Conservation (phyloP, 2,113 vertebrate genomes). For the Eulemur rufifrons region DNA sequence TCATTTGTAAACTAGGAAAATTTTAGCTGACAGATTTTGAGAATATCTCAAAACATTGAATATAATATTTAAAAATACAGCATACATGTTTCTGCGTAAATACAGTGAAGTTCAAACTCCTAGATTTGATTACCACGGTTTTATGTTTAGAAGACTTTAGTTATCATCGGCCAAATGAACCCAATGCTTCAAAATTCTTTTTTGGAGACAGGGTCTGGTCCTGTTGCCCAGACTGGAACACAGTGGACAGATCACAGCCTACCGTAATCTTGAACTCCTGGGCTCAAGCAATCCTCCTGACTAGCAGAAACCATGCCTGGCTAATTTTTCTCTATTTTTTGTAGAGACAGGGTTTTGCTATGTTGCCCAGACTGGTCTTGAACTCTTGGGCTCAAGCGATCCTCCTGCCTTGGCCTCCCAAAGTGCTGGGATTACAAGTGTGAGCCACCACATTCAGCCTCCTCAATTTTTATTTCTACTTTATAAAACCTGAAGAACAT, state of each 20-base stretch:
- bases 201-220: too few relatives aligned
- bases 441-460: too few relatives aligned
- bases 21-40: neutral
- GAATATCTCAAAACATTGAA: neutral
- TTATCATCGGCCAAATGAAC: neutral
- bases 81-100: neutral
- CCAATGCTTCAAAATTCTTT: neutral
- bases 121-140: neutral
- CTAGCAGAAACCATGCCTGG: too few relatives aligned
- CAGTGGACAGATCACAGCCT: neutral
- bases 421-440: too few relatives aligned
- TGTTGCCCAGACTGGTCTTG: too few relatives aligned
- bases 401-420: too few relatives aligned
- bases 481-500: neutral
- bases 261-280: too few relatives aligned
- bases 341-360: too few relatives aligned
- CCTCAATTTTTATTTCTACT: neutral
- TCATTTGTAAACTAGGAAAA: neutral
- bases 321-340: too few relatives aligned
- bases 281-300: too few relatives aligned
- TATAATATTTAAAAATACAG: neutral
- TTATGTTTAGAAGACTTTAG: slow-evolving; percentile 20
- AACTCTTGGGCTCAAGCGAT: too few relatives aligned
- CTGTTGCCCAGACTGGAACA: too few relatives aligned
- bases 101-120: neutral